Evolutionary conservation across 2,888 invertebrate genomes (phyloP), one percentile per base, ranked within the genome.

Genomic region (Aphidius colemani): DNA sequence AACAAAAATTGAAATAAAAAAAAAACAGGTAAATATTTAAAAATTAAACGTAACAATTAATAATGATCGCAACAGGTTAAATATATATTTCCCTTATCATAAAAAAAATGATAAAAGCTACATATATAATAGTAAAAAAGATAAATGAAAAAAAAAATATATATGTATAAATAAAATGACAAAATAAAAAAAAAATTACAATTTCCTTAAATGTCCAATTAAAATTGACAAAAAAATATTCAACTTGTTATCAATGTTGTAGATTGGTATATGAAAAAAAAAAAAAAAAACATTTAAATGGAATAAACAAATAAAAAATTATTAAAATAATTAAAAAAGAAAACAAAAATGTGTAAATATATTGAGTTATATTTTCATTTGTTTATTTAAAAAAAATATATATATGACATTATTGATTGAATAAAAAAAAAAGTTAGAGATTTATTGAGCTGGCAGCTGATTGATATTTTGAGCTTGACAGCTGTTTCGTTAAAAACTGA

Each of bases 381-480:
- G 41, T 48, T 61, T 13, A 18, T 57, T 49, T 64, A 18, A 18
- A 18, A 18, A 13, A 18, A 18, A 18, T 18, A 18, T 18, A 18
- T 18, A 18, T 18, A 18, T 18, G 13, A 13, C 8, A 49, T 60
- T 13, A 49, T 60, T 13, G 43, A 30, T 6, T 4, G 48, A 51
- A 61, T 57, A 53, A 45, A 65, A 59, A 61, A 61, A 46, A 48
- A 67, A 59, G 51, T 44, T 10, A 59, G 62, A 30, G 30, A 30
- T 30, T 30, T 30, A 30, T 30, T 30, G 30, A 30, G 30, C 30
- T 30, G 30, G 43, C 11, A 48, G 6, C 8, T 53, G 51, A 64
- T 57, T 65, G 65, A 67, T 67, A 63, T 63, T 39, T 39, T 11
- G 11, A 62, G 43, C 56, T 53, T 89, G 61, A 91, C 90, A 43